Base-by-base conservation (phyloP, 2,888 invertebrate genomes). In the Boloria euphrosyne region DNA sequence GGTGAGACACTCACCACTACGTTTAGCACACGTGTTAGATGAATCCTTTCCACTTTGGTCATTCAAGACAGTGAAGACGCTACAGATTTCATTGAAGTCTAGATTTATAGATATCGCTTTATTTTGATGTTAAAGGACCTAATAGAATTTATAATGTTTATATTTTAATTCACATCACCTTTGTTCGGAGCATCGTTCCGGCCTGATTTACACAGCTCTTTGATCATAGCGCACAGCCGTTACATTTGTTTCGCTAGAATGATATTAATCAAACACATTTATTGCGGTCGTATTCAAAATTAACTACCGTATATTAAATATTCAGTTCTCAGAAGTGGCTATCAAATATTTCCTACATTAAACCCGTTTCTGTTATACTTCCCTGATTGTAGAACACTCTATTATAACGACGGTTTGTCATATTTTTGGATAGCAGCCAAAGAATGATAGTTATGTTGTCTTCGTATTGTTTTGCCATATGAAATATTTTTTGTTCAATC, bases 311-410 rank as follows among this genome's bases (percentile, higher is more conserved):
- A 84, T 83, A 87, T 87, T 89, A 85, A 87, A 86, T 84, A 81
- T 75, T 60, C 75, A 76, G 78, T 90, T 90, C 90, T 83, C 64
- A 84, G 90, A 90, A 90, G 78, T 75, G 80, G 83, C 89, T 87
- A 90, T 91, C 91, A 89, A 91, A 90, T 90, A 90, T 89, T 89
- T 83, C 84, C 84, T 83, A 86, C 83, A 84, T 84, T 90, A 89
- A 89, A 87, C 82, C 80, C 78, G 81, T 82, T 79, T 77, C 76
- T 73, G 78, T 83, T 84, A 84, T 80, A 80, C 83, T 85, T 82
- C 83, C 80, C 82, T 80, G 80, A 83, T 84, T 80, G 80, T 79
- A 75, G 77, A 76, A 80, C 82, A 77, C 71, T 71, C 65, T 75
- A 76, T 80, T 79, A 80, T 83, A 80, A 81, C 82, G 82, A 82